A percentile compares a stretch with the other conserved stretches of the same genome.
These are phyloP conservation scores for Erpornis zantholeuca DNA, from an alignment of 2,113 vertebrate genomes.

Conservation along the genomic window DNA sequence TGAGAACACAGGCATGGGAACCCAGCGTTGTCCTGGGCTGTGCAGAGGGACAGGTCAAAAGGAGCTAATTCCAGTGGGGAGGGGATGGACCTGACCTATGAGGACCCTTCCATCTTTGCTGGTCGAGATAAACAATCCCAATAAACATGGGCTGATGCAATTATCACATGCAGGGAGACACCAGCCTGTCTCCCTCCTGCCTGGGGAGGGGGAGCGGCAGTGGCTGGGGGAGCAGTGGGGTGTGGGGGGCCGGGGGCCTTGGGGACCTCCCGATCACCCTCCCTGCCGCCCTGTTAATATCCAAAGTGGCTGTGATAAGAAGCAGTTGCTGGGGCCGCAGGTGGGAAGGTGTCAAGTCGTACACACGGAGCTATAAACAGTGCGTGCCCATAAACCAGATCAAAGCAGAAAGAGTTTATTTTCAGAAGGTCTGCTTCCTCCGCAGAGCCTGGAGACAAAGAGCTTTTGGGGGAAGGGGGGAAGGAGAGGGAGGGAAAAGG, in stretches of 20 bases:
- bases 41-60: not conserved
- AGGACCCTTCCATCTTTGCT: not conserved
- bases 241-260: not conserved
- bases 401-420: slow-evolving; percentile 73
- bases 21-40: not conserved
- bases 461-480: not conserved
- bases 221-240: not conserved
- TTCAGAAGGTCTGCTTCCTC: slow-evolving; percentile 72
- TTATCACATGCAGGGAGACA: slow-evolving; percentile 19
- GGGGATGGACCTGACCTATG: not conserved
- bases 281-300: slow-evolving; percentile 65
- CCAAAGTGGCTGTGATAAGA: slow-evolving; percentile 77
- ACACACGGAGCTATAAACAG: slow-evolving; percentile 72
- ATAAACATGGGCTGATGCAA: slow-evolving; percentile 52
- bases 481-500: not conserved
- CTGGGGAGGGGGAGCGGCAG: not conserved
- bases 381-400: slow-evolving; percentile 75
- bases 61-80: not conserved
- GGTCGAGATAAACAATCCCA: slow-evolving; percentile 47
- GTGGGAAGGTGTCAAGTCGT: slow-evolving; percentile 75
- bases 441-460: slow-evolving; percentile 44
- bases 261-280: slow-evolving; percentile 17
- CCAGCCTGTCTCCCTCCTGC: not conserved
- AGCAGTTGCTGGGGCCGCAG: slow-evolving; percentile 69
- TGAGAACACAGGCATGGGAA: not conserved